phyloP scores from a whole-genome alignment of 2,113 vertebrate genomes.

The Dasyurus viverrinus region DNA sequence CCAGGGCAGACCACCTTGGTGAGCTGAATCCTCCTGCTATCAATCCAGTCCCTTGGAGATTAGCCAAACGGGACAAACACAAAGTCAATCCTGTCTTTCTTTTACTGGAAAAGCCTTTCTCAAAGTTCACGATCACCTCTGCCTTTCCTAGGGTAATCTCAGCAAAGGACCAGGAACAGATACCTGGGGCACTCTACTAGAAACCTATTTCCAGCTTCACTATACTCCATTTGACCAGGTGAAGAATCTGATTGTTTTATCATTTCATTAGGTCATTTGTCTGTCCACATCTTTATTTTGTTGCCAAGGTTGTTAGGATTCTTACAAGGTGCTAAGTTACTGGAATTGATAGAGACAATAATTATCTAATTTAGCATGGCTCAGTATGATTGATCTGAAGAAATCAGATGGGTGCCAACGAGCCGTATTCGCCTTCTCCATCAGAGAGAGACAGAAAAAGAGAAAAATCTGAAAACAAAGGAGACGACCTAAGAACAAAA shows the following conservation, averaged over 20 bases:
- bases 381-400: no score
- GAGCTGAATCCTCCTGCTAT: neutral
- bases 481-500: no score
- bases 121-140: neutral
- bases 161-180: neutral
- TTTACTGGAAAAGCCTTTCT: neutral
- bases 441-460: no score
- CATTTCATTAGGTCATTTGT: neutral
- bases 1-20: neutral
- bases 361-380: no score
- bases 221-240: neutral
- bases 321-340: no score
- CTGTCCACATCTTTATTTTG: neutral
- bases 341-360: no score
- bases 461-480: no score
- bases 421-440: no score
- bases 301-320: neutral
- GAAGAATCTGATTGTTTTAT: neutral
- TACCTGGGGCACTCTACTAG: neutral
- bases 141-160: neutral
- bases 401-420: no score
- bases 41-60: neutral
- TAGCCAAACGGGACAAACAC: neutral
- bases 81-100: neutral
- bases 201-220: neutral